A percentile compares a stretch with the other conserved stretches of the same genome.
These are phyloP conservation scores for Sander vitreus DNA, from an alignment of 2,113 vertebrate species.

Conservation along the genomic window DNA sequence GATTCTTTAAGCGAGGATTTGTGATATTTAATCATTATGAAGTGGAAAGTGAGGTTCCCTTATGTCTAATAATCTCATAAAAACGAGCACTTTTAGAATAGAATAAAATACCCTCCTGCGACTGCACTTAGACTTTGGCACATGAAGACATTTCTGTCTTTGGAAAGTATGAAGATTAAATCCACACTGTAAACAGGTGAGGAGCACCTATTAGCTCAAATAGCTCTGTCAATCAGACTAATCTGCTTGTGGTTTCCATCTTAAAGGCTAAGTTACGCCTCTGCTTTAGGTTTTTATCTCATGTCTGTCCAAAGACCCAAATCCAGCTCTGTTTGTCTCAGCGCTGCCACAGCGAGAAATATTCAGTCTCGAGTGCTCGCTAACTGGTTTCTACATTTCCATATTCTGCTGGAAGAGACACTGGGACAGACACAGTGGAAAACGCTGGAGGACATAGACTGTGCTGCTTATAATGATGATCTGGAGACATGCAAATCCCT, in stretches of 20 bases:
- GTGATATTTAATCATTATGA: slow-evolving; percentile 62
- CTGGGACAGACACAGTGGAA: slow-evolving; percentile 33
- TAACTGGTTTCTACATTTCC: slow-evolving; percentile 32
- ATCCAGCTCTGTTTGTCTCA: slow-evolving; percentile 24
- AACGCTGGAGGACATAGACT: slow-evolving; percentile 43
- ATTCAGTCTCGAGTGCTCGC: slow-evolving; percentile 1
- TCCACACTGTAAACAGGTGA: slow-evolving; percentile 54
- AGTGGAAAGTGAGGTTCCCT: slow-evolving; percentile 66
- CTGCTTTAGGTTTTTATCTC: slow-evolving; percentile 34
- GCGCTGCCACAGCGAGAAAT: slow-evolving; percentile 13
- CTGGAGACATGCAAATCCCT: slow-evolving; percentile 60
- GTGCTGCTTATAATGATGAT: slow-evolving; percentile 18
- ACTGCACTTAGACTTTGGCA: slow-evolving; percentile 46
- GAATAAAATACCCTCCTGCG: slow-evolving; percentile 45
- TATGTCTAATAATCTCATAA: slow-evolving; percentile 63
- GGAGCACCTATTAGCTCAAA: slow-evolving; percentile 23
- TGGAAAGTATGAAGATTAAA: slow-evolving; percentile 38
- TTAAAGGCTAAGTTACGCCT: slow-evolving; percentile 20
- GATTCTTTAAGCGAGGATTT: slow-evolving; percentile 51
- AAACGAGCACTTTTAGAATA: slow-evolving; percentile 36
- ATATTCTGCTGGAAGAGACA: slow-evolving; percentile 27
- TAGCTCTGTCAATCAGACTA: slow-evolving; percentile 27
- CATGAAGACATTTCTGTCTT: not conserved
- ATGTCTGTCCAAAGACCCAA: slow-evolving; percentile 38
- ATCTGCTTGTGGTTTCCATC: slow-evolving; percentile 33